phyloP scores from a whole-genome alignment of 1,140 invertebrate genomes.

The Rhyzopertha dominica region DNA sequence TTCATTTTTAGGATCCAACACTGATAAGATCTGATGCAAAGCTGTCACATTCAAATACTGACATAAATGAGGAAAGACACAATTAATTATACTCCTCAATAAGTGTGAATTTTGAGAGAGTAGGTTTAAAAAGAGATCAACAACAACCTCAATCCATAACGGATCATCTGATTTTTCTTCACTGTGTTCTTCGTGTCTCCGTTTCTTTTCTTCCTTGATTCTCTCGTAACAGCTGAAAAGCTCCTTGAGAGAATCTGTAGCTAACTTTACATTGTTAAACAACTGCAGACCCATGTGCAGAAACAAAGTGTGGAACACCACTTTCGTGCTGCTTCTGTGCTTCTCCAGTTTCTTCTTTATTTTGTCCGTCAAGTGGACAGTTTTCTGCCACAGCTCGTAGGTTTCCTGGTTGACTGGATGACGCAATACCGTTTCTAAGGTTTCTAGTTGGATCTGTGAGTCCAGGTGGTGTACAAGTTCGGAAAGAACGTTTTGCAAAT shows the following conservation, averaged over 20 bases:
- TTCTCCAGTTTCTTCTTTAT: constrained; percentile 36
- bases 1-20: constrained; percentile 61
- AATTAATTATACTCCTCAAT: constrained; percentile 61
- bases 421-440: constrained; percentile 44
- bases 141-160: constrained; percentile 72
- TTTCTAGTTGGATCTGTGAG: constrained; percentile 34
- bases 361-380: constrained; percentile 51
- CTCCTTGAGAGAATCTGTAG: constrained; percentile 60
- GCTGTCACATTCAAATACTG: constrained; percentile 60
- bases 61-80: constrained; percentile 68
- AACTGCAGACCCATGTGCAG: constrained; percentile 67
- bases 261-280: constrained; percentile 64
- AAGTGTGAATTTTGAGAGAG: constrained; percentile 65
- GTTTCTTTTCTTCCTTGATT: constrained; percentile 48
- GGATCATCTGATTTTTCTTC: constrained; percentile 51
- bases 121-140: constrained; percentile 69
- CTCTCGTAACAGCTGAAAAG: constrained; percentile 63
- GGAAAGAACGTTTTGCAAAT: constrained; percentile 53
- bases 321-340: constrained; percentile 36
- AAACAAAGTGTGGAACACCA: constrained; percentile 61
- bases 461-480: constrained; percentile 53
- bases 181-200: constrained; percentile 41
- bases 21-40: constrained; percentile 68
- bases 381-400: constrained; percentile 56
- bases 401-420: constrained; percentile 51